Conservation (phyloP, 2,888 invertebrate species). For the Noctua pronuba region DNA sequence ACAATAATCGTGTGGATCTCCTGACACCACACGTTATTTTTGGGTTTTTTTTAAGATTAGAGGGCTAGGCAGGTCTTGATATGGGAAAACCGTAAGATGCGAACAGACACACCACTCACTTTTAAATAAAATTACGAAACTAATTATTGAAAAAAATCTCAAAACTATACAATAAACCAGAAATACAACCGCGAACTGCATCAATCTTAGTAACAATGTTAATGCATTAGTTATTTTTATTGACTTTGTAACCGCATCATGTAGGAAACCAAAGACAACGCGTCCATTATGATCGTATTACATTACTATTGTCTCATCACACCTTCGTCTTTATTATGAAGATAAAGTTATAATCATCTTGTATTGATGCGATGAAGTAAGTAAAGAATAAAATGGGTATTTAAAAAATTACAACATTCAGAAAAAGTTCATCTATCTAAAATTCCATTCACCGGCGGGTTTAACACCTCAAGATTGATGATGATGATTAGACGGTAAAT, state of each 20-base stretch:
- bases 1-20: not conserved
- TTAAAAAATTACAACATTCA: not conserved
- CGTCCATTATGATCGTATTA: conserved; percentile 39
- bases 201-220: conserved; percentile 12
- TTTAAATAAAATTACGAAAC: conserved; percentile 8
- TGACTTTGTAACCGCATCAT: conserved; percentile 47
- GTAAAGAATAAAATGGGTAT: not conserved
- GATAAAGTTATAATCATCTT: not conserved
- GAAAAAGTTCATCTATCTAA: not conserved
- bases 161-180: not conserved
- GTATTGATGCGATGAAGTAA: not conserved
- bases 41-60: not conserved
- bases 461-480: not conserved
- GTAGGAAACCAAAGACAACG: conserved; percentile 30
- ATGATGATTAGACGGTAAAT: not conserved
- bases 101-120: conserved; percentile 7
- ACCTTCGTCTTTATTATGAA: not conserved
- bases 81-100: not conserved
- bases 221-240: conserved; percentile 47
- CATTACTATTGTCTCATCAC: conserved; percentile 23
- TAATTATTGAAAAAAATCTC: not conserved
- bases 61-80: no score
- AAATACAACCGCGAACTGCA: conserved; percentile 1
- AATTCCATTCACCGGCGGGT: not conserved
- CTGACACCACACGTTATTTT: not conserved